Evolutionary conservation across 2,113 vertebrate species (phyloP).

Genomic region (Chinchilla lanigera): DNA sequence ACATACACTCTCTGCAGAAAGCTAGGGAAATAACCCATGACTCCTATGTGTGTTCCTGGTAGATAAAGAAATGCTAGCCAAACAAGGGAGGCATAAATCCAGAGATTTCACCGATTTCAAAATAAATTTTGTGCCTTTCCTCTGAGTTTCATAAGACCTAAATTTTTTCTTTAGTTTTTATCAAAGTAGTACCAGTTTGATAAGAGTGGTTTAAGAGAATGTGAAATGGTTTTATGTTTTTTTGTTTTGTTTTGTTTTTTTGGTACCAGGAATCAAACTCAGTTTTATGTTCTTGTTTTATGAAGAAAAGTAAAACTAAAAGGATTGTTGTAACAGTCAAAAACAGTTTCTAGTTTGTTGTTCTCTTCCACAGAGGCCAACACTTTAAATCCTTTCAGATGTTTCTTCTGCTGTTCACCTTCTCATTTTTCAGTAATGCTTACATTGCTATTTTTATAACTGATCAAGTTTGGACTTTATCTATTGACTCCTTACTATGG

Average conservation of each 20-base stretch:
- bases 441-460: not conserved
- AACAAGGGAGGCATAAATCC: not conserved
- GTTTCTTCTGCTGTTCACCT: not conserved
- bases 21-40: not conserved
- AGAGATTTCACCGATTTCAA: not conserved
- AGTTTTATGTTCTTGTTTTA: not conserved
- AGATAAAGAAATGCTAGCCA: not conserved
- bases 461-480: slow-evolving; percentile 8
- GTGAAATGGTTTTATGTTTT: not conserved
- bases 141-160: not conserved
- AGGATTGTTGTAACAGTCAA: not conserved
- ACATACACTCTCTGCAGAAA: not conserved
- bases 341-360: not conserved
- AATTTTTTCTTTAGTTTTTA: not conserved
- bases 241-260: too few species aligned
- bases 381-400: not conserved
- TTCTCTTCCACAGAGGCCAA: not conserved
- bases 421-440: slow-evolving; percentile 1
- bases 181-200: not conserved
- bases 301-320: not conserved
- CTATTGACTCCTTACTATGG: not conserved
- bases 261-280: too few species aligned
- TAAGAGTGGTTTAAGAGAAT: not conserved
- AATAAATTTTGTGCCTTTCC: not conserved
- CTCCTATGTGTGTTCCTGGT: not conserved